These are phyloP conservation scores for Orthonevra nobilis DNA, from an alignment of 2,888 invertebrate species.

Conservation along the genomic window DNA sequence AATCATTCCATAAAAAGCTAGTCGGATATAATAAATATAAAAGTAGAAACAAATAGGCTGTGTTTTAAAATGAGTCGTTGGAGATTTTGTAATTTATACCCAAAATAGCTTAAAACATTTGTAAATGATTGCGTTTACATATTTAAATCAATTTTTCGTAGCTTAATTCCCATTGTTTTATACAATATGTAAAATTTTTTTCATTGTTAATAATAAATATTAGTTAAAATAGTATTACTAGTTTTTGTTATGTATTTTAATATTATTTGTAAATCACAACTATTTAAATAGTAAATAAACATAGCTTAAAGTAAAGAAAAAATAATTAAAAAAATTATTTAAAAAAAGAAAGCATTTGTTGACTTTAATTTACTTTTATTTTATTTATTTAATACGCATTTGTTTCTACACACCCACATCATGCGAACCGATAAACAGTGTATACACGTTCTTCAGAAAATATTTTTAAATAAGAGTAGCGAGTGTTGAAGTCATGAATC, in stretches of 20 bases:
- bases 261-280: conserved; percentile 21
- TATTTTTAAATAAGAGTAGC: conserved; percentile 4
- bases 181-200: no score
- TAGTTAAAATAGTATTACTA: no score
- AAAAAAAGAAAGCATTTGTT: conserved; percentile 7
- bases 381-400: not conserved
- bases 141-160: not conserved
- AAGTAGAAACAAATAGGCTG: conserved; percentile 36
- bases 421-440: conserved; percentile 25
- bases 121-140: not conserved
- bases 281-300: conserved; percentile 23
- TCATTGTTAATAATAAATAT: no score
- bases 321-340: conserved; percentile 25
- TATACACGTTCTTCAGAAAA: conserved; percentile 16
- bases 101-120: no score
- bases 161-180: no score
- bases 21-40: conserved; percentile 24
- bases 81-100: conserved; percentile 1
- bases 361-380: conserved; percentile 42
- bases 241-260: conserved; percentile 17
- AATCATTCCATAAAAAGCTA: no score
- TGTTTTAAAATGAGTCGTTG: conserved; percentile 23
- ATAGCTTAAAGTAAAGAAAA: conserved; percentile 25
- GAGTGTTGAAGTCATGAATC: not conserved
- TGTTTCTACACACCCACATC: conserved; percentile 24